A percentile compares a stretch with the other conserved stretches of the same genome.
Conservation (phyloP, 1,140 invertebrate genomes). For the Uloborus diversus region DNA sequence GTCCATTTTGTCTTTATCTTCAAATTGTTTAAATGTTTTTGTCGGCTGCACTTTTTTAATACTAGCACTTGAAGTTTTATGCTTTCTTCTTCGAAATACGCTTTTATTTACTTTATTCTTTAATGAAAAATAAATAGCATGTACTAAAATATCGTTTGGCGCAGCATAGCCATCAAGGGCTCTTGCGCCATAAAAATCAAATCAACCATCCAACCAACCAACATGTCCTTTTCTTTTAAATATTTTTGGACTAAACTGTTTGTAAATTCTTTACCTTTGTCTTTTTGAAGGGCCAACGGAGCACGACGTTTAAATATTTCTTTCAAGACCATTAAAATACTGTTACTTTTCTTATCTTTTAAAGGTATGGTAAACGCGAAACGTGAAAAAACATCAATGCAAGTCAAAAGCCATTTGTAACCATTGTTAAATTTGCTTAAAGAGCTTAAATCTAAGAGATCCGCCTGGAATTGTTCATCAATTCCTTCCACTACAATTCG, state of each 20-base stretch:
- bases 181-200: too few relatives aligned
- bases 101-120: too few relatives aligned
- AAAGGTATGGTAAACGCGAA: constrained; percentile 58
- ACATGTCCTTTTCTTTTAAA: constrained; percentile 43
- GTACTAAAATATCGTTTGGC: too few relatives aligned
- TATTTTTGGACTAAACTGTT: constrained; percentile 43
- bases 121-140: too few relatives aligned
- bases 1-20: too few relatives aligned
- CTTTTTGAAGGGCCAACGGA: neutral
- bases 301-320: constrained; percentile 35
- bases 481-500: too few relatives aligned
- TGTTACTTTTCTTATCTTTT: constrained; percentile 52
- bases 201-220: too few relatives aligned
- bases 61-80: too few relatives aligned
- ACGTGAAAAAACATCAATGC: constrained; percentile 59
- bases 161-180: too few relatives aligned
- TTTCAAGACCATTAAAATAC: constrained; percentile 26
- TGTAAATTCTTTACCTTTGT: neutral
- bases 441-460: constrained; percentile 58
- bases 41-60: too few relatives aligned
- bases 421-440: constrained; percentile 57
- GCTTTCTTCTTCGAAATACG: too few relatives aligned
- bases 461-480: constrained; percentile 60
- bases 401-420: constrained; percentile 56
- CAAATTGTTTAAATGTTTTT: too few relatives aligned